phyloP scores from a whole-genome alignment of 2,888 invertebrate species.

The Megastigmus dorsalis region DNA sequence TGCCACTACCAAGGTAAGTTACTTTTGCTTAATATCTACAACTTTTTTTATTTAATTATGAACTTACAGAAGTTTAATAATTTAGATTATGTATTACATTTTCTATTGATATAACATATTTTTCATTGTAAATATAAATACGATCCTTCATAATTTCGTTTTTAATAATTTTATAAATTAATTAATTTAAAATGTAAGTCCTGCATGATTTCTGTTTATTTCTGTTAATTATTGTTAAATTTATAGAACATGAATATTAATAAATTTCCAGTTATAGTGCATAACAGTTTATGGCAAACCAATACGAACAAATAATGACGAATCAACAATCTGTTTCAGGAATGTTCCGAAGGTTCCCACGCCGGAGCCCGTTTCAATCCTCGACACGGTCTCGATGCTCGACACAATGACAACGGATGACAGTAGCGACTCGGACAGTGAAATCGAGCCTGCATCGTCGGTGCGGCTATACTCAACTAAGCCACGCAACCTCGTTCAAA shows the following conservation, averaged over 20 bases:
- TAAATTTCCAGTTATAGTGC: too few relatives aligned
- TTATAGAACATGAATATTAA: too few relatives aligned
- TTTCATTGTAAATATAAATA: background rate
- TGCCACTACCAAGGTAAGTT: conserved; percentile 77
- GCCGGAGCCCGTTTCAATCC: conserved; percentile 68
- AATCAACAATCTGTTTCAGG: conserved; percentile 62
- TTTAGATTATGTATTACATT: background rate
- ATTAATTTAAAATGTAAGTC: too few relatives aligned
- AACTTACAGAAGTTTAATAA: too few relatives aligned
- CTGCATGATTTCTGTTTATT: too few relatives aligned
- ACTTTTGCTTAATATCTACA: conserved; percentile 15
- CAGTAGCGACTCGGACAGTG: conserved; percentile 77
- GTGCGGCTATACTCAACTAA: conserved; percentile 84
- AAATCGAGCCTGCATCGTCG: conserved; percentile 77
- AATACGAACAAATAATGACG: too few relatives aligned
- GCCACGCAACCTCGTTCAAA: conserved; percentile 84
- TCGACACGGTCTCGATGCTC: conserved; percentile 67
- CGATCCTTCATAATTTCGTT: background rate
- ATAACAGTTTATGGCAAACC: too few relatives aligned
- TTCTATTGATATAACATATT: background rate
- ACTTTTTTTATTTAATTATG: too few relatives aligned
- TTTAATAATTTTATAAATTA: background rate
- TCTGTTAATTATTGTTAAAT: too few relatives aligned
- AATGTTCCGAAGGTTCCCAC: conserved; percentile 66
- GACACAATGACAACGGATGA: conserved; percentile 74